Conservation (phyloP, 2,888 invertebrate genomes). For the Lapara coniferarum region DNA sequence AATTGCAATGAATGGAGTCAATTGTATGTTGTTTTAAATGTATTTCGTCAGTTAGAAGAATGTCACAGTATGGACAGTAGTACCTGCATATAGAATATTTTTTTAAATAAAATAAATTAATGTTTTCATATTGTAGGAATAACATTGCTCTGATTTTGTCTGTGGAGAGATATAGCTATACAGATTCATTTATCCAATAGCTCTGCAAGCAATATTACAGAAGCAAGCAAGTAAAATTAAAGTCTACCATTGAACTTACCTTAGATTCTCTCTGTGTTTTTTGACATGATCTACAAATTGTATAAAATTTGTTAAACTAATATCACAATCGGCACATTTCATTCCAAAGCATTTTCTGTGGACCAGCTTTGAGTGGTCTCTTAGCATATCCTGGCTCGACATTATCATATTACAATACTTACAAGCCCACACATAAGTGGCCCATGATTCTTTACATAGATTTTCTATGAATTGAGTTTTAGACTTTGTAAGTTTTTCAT, state of each 20-base stretch:
- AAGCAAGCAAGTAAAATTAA: too few relatives aligned
- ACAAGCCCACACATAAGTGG: neutral
- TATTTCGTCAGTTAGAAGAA: neutral
- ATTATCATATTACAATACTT: neutral
- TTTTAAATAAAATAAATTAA: neutral
- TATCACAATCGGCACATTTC: constrained; percentile 15
- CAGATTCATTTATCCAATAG: too few relatives aligned
- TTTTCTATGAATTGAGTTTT: neutral
- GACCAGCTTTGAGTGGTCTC: constrained; percentile 1
- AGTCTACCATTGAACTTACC: neutral
- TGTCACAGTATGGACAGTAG: constrained; percentile 40
- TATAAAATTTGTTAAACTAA: neutral
- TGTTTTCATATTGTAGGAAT: neutral
- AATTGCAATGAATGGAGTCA: neutral
- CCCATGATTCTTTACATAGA: neutral
- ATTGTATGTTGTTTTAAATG: neutral
- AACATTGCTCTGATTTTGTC: neutral
- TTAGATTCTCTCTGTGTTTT: constrained; percentile 22
- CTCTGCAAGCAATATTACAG: too few relatives aligned
- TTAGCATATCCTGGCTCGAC: neutral
- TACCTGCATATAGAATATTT: constrained; percentile 6
- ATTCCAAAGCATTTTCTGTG: constrained; percentile 19
- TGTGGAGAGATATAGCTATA: too few relatives aligned
- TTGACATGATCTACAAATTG: constrained; percentile 33
- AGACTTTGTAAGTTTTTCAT: neutral